phyloP scores from a whole-genome alignment of 2,797 vertebrate species.

The Mormyrus hasselquistii region DNA sequence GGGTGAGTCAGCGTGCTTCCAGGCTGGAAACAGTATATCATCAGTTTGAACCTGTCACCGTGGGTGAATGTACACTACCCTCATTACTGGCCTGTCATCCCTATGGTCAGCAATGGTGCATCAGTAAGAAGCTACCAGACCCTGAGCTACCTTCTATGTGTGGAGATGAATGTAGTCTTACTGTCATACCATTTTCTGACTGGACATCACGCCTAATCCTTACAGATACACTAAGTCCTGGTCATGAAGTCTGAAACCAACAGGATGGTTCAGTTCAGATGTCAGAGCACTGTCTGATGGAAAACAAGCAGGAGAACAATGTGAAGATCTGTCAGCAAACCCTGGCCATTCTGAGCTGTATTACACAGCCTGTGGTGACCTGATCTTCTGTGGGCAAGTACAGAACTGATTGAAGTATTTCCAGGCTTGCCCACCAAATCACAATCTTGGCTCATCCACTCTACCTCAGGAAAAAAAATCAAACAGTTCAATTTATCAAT shows the following conservation, averaged over 20 bases:
- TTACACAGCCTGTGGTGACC: not conserved
- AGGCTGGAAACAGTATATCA: slow-evolving; percentile 4
- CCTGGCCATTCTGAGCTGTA: not conserved
- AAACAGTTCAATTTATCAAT: not conserved
- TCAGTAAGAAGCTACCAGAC: not conserved
- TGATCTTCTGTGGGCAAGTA: not conserved
- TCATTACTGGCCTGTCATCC: not conserved
- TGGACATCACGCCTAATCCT: not conserved
- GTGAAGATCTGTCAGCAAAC: not conserved
- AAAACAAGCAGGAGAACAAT: not conserved
- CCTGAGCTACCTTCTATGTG: not conserved
- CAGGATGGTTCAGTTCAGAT: not conserved
- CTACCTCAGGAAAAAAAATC: not conserved
- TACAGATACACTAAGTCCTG: not conserved
- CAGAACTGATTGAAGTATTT: not conserved
- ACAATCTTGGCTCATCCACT: not conserved
- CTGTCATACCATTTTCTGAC: not conserved
- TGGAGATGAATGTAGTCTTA: not conserved
- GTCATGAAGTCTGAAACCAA: not conserved
- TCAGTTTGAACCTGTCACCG: not conserved
- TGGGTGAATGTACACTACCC: not conserved
- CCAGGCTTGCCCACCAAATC: not conserved
- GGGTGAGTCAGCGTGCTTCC: not conserved
- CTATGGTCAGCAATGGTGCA: not conserved
- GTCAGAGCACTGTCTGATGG: not conserved